Evolutionary conservation across 2,888 invertebrate genomes (phyloP), one percentile per base, ranked within the genome.

Genomic region (Acronicta alni): DNA sequence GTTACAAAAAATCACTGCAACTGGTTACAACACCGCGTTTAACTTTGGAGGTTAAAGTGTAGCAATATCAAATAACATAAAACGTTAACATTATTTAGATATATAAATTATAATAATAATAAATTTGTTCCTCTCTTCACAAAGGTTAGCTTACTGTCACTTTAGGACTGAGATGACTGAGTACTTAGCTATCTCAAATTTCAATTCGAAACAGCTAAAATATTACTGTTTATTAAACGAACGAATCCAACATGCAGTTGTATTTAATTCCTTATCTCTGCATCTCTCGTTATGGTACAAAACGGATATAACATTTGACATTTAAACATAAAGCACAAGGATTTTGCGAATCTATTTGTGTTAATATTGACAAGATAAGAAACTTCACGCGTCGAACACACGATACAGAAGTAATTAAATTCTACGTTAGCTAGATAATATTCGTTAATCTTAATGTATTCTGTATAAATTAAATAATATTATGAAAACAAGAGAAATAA

Each of bases 291-390:
- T 32, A 49, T 20, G 12, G 32, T 12, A 51, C 35, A 41, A 48
- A 65, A 58, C 61, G 72, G 57, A 72, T 68, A 42, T 53, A 48
- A 57, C 68, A 41, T 72, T 58, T 71, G 68, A 67, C 68, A 71
- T 71, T 71, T 72, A 56, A 39, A 9, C 17, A 8, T 67, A 49
- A 43, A 61, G 63, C 45, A 49, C 68, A 71, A 68, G 73, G 59
- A 41, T 63, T 59, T 67, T 59, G 41, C 39, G 44, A 57, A 54
- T 55, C 41, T 67, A 15, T 42, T 23, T 49, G 23, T 53, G 55
- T 26, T 39, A 45, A 42, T 61, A 48, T 51, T 60, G 67, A 54
- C 67, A 64, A 57, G 65, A 55, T 66, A 68, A 71, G 32, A 38
- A 18, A 26, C 9, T 17, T 47, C n/a, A 18, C n/a, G 51, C 30